Evolutionary conservation across 2,797 vertebrate species (phyloP), one percentile per base, ranked within the genome.

Genomic region (Emydoidea blandingii): DNA sequence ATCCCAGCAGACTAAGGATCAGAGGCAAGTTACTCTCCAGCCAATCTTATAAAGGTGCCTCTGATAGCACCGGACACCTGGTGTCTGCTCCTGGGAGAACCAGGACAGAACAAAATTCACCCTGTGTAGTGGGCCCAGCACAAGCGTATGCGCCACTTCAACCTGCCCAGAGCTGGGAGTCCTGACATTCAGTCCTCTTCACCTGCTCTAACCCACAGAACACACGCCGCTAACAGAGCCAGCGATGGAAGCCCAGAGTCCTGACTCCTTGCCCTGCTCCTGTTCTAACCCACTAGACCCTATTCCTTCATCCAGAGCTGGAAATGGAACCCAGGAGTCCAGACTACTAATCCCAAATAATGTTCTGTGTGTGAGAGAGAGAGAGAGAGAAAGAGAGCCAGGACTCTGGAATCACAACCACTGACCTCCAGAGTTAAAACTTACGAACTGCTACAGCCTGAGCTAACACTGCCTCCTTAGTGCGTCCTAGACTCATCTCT

Each of bases 231-330:
- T 8, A 25, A 41, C 72, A 74, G 50, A 44, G 9, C 25, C 53
- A 37, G 8, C 29, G 68, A 68, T 2, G 9, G 44, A n/a, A 59
- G 57, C 50, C 5, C 2, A 8, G n/a, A 47, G 18, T 34, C 59
- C 50, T n/a, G 50, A 7, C 5, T 0, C 2, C 27, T 6, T n/a
- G 31, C 54, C 27, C 1, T 11, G 5, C 19, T 18, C 4, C 4
- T 4, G 2, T 8, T 2, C 44, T 47, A 49, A 29, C 5, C 19
- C 68, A 1, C 1, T 15, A 65, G 34, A 37, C 12, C 16, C 52
- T 19, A 0, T 4, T 49, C 29, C 23, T 29, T 52, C 15, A 6
- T 10, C 14, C 62, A 65, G 62, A 65, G 62, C 34, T 5, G 16
- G 72, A 21, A 5, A 65, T 65, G 31, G 41, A 23, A n/a, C 44